Evolutionary conservation across 2,888 invertebrate species (phyloP), one percentile per base, ranked within the genome.

Genomic region (Amitus sp.): DNA sequence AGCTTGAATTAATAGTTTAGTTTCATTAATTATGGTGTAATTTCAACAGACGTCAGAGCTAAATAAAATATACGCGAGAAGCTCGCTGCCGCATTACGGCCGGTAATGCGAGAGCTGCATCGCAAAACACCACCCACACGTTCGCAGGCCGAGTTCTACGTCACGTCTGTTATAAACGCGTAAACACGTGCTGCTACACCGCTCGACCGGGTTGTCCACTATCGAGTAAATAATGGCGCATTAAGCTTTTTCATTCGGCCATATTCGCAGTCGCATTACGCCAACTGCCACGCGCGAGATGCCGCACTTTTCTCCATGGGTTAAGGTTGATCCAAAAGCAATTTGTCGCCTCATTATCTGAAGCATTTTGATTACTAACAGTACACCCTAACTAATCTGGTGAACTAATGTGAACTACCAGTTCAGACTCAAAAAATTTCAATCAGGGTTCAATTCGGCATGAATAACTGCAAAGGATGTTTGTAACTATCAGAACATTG

Each of bases 1-100:
- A 78, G 78, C 80, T 80, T 76, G 75, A 79, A 80, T 80, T 79
- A 80, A 82, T 81, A 81, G 80, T 81, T 82, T 77, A 79, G 79
- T 80, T 78, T 78, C 79, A 79, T 81, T 80, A 78, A 81, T 81
- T 78, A 80, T 77, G 71, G 71, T 61, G 76, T 77, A 77, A 80
- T 80, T 79, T 76, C 73, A 73, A 65, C 66, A 70, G 70, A 68
- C 73, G 78, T 78, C 76, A 74, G 70, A 68, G 75, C 74, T 80
- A 78, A 80, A 80, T 80, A 80, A 80, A 80, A 79, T 80, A 76
- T 78, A 77, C 74, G 74, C 70, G 71, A 69, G 67, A 72, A 71
- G 73, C 72, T 68, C 67, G 66, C 72, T 64, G 57, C 62, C 66
- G 74, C 74, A 79, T 78, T 78, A 78, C 78, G 66, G 67, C 70